phyloP scores from a whole-genome alignment of 2,888 invertebrate species.

The Trichacis sp. region DNA sequence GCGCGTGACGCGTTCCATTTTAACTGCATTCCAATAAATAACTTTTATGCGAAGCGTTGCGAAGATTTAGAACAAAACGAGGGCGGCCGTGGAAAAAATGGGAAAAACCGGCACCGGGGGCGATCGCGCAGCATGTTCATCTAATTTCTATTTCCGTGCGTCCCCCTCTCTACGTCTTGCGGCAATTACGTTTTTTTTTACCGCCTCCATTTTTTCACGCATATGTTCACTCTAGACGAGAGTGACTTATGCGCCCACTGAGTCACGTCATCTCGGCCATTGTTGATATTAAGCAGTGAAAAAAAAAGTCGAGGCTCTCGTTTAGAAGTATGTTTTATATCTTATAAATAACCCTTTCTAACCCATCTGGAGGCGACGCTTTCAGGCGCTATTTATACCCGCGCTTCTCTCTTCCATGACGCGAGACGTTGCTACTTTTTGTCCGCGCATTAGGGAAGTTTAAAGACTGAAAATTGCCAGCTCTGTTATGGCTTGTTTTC shows the following conservation, averaged over 20 bases:
- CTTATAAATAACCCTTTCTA: conserved; percentile 10
- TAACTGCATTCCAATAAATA: no score
- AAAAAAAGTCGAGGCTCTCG: background rate
- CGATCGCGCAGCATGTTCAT: no score
- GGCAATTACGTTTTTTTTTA: no score
- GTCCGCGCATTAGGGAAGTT: conserved; percentile 21
- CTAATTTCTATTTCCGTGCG: no score
- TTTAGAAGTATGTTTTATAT: background rate
- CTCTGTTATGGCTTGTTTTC: background rate
- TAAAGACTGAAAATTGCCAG: background rate
- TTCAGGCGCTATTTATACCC: conserved; percentile 32
- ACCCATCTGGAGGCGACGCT: conserved; percentile 36
- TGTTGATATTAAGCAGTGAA: background rate
- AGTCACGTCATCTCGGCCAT: background rate
- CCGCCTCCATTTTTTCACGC: no score
- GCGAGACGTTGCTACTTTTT: conserved; percentile 35
- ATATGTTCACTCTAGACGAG: no score
- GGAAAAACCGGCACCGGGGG: no score
- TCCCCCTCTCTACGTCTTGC: no score
- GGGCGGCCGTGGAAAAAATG: no score
- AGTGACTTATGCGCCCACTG: background rate
- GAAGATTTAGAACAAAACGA: no score
- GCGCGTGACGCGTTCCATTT: no score
- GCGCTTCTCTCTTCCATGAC: conserved; percentile 27
- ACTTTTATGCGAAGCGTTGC: no score